Base-by-base conservation (phyloP, 2,888 invertebrate genomes). In the Dyspetes luteomarginatus region DNA sequence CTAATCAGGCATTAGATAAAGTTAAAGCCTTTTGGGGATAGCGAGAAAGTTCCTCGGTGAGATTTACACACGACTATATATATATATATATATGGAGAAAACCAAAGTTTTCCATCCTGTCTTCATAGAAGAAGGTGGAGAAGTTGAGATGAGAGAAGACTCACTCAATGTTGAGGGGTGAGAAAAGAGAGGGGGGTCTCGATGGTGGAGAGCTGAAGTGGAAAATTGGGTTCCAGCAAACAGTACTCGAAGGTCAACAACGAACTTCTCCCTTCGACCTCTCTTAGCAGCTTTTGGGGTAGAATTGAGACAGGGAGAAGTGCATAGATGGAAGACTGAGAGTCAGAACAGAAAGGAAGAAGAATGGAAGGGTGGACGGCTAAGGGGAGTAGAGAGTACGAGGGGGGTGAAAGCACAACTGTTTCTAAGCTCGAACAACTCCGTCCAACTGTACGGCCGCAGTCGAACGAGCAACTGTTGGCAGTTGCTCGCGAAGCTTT, bases 181-280 rank as follows among this genome's bases (percentile, higher is more conserved):
- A 62, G n/a, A 30, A 7, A 48, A 24, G 41, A 41, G 28, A 64
- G 19, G 71, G 43, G 52, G 52, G 55, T 48, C 36, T 30, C 71
- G 41, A 43, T 71, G 28, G 26, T 43, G 78, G 60, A 48, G 56
- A 65, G 65, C 26, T 45, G 71, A 71, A 80, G 81, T 82, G 84
- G 82, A 82, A 83, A 83, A 83, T 83, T 81, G 83, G 69, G 82
- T 83, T 83, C 80, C 45, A 64, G 83, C 80, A 78, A 82, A 82
- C 75, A 82, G 65, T 67, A 76, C 78, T 12, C 36, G 73, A 81
- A 76, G 83, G 83, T 83, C 82, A 83, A 82, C 78, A 83, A 45
- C 41, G 19, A 83, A 82, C 69, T 82, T 83, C 76, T 69, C 19
- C 56, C 76, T 80, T 80, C 82, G 80, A 82, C 82, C 75, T 78